A percentile compares a stretch with the other conserved stretches of the same genome.
phyloP scores from a whole-genome alignment of 2,888 invertebrate species.

The Didymodactylos carnosus region DNA sequence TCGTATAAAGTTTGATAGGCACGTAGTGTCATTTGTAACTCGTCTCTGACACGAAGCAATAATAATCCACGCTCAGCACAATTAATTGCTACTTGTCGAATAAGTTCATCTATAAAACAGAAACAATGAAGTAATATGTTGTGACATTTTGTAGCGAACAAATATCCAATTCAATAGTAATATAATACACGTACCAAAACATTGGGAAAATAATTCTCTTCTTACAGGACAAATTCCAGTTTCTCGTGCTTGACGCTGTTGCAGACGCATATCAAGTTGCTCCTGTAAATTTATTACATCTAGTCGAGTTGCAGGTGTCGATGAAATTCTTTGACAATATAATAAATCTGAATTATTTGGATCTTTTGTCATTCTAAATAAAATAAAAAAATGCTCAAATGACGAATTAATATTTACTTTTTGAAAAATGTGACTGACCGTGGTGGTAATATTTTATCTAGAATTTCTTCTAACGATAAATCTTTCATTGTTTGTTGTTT shows the following conservation, averaged over 20 bases:
- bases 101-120: slow-evolving; percentile 49
- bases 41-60: slow-evolving; percentile 71
- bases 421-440: slow-evolving; percentile 26
- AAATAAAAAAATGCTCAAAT: neutral
- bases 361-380: neutral
- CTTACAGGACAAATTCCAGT: slow-evolving; percentile 86
- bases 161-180: neutral
- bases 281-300: slow-evolving; percentile 91
- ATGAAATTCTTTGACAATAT: slow-evolving; percentile 56
- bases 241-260: slow-evolving; percentile 76
- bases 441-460: slow-evolving; percentile 76
- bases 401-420: neutral
- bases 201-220: slow-evolving; percentile 77
- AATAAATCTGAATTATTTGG: slow-evolving; percentile 24
- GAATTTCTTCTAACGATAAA: slow-evolving; percentile 64
- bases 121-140: neutral
- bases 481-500: neutral
- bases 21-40: slow-evolving; percentile 82
- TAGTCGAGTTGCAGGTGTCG: slow-evolving; percentile 77
- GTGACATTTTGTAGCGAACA: neutral
- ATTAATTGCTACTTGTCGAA: slow-evolving; percentile 78
- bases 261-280: slow-evolving; percentile 68
- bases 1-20: slow-evolving; percentile 89
- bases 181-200: slow-evolving; percentile 50
- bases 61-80: slow-evolving; percentile 87